Evolutionary conservation across 2,888 invertebrate species (phyloP).

Genomic region (Coecobrya sp.): DNA sequence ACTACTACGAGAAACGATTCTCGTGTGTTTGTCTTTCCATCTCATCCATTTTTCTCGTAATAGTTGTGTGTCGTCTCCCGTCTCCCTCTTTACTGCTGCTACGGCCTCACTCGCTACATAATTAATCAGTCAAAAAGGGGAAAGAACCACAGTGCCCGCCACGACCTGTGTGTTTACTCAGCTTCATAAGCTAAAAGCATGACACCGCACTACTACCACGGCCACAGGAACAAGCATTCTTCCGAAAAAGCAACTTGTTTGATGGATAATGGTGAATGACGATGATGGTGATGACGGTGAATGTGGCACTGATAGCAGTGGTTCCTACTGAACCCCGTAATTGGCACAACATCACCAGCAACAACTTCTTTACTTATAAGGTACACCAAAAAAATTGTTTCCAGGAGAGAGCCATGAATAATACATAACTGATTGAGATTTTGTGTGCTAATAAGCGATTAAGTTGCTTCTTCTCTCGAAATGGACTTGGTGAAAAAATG

Average conservation of each 20-base stretch:
- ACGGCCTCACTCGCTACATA: slow-evolving; percentile 23
- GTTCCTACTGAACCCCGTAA: slow-evolving; percentile 45
- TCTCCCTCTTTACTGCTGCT: background rate
- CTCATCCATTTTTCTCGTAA: slow-evolving; percentile 24
- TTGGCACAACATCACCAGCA: slow-evolving; percentile 50
- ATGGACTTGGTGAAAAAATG: background rate
- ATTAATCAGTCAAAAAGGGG: slow-evolving; percentile 76
- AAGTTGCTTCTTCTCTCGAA: slow-evolving; percentile 42
- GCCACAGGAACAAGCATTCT: slow-evolving; percentile 33
- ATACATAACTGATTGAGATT: slow-evolving; percentile 64
- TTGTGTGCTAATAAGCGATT: slow-evolving; percentile 74
- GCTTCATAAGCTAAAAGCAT: slow-evolving; percentile 70
- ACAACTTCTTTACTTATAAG: slow-evolving; percentile 32
- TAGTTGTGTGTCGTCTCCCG: background rate
- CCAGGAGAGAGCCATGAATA: background rate
- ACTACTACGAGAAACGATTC: background rate
- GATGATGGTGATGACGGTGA: slow-evolving; percentile 16
- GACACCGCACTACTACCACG: slow-evolving; percentile 10
- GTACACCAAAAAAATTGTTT: slow-evolving; percentile 37
- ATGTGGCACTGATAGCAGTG: background rate
- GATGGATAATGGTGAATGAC: slow-evolving; percentile 57
- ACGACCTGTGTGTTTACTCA: slow-evolving; percentile 65
- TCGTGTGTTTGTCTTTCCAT: slow-evolving; percentile 50
- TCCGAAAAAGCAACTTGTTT: slow-evolving; percentile 70
- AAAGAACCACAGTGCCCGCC: slow-evolving; percentile 62